Evolutionary conservation across 2,797 vertebrate genomes (phyloP), one percentile per base, ranked within the genome.

Genomic region (Nothura maculosa): DNA sequence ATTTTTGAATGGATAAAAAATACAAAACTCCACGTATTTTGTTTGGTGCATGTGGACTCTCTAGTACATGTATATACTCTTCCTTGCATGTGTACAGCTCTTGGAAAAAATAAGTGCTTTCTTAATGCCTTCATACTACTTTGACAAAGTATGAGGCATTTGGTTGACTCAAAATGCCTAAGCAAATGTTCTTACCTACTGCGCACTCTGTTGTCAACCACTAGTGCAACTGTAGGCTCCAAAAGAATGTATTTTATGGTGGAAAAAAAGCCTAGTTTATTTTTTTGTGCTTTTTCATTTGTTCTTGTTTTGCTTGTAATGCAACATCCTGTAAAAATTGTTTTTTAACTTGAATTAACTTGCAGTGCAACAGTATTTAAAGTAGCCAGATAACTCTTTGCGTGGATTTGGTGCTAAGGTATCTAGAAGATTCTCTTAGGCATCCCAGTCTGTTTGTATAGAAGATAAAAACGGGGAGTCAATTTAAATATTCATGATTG

Each of bases 1-100:
- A 42, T 77, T 87, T 81, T 73, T 78, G 13, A 83, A 86, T 50
- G 40, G 54, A 55, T 30, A 64, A 69, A 92, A 58, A 68, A 0
- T 38, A 38, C 38, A 55, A 20, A 55, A n/a, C 30, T 55, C 54
- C 54, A 42, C 57, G 12, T 63, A 73, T 36, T 52, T 36, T 32
- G 27, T 28, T 80, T 61, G 58, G 34, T 95, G 95, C 90, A 90
- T 92, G 92, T 89, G 84, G 68, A 18, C 91, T 93, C 45, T 90
- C 18, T 76, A 21, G 30, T 48, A 27, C 73, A 43, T 36, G 89
- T 38, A 22, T 61, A 1, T 73, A 45, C 5, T 72, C 55, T 92
- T 93, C 3, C 12, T 87, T 81, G 81, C 60, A 52, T 92, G 90
- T 61, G 28, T 93, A 34, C 24, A 69, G 4, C 74, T 81, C 85